A percentile compares a stretch with the other conserved stretches of the same genome.
Evolutionary conservation across 2,888 invertebrate genomes (phyloP).

Genomic region (Scrobipalpa costella): DNA sequence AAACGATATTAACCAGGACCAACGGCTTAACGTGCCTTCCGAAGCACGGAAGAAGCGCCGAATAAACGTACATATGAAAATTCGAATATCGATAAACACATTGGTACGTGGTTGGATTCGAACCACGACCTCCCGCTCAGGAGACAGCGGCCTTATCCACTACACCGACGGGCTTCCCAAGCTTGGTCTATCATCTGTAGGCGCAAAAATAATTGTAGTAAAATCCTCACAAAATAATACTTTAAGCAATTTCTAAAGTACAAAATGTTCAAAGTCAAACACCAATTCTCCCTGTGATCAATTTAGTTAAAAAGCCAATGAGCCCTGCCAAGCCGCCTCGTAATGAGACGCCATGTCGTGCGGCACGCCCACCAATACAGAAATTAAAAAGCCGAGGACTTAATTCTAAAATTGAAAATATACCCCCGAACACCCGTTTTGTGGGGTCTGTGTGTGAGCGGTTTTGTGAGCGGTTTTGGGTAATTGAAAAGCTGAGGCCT

Average conservation of each 20-base stretch:
- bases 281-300: not conserved
- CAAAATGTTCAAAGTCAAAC: constrained; percentile 11
- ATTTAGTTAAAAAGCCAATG: constrained; percentile 39
- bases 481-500: constrained; percentile 42
- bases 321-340: constrained; percentile 44
- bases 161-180: no score
- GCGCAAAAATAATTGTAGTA: no score
- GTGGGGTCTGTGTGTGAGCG: constrained; percentile 39
- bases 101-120: no score
- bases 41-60: no score
- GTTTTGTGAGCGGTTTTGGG: constrained; percentile 30
- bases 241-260: not conserved
- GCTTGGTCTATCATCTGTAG: no score
- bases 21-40: no score
- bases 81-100: no score
- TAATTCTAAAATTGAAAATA: constrained; percentile 48
- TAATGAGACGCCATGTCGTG: constrained; percentile 67
- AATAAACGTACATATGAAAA: no score
- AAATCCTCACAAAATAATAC: no score
- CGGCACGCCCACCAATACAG: constrained; percentile 59
- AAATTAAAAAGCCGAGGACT: constrained; percentile 60
- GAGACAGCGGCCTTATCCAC: no score
- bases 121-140: no score
- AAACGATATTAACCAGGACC: no score
- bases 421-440: constrained; percentile 38